Conservation (phyloP, 2,888 invertebrate genomes). For the Tetrapedia diversipes region DNA sequence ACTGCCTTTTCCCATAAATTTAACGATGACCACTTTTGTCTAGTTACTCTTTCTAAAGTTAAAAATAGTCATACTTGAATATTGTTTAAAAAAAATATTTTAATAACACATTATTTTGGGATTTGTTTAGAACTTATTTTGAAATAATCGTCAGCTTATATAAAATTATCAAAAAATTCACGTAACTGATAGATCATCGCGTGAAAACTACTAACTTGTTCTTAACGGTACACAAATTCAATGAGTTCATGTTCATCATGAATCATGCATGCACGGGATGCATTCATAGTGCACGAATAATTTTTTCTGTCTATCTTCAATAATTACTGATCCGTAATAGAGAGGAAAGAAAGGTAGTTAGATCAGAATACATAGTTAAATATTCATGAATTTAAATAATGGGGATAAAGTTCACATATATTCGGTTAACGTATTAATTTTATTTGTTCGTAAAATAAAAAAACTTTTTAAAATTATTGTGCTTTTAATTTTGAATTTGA, state of each 20-base stretch:
- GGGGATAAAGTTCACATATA: too few relatives aligned
- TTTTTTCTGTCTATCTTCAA: constrained; percentile 26
- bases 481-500: too few relatives aligned
- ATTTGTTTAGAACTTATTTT: too few relatives aligned
- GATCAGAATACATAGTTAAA: neutral
- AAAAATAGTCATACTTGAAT: too few relatives aligned
- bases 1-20: neutral
- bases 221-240: constrained; percentile 51
- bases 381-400: neutral
- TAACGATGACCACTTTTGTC: neutral
- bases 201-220: constrained; percentile 10
- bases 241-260: constrained; percentile 34
- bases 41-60: neutral
- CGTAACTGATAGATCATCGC: too few relatives aligned
- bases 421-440: too few relatives aligned
- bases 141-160: too few relatives aligned
- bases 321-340: constrained; percentile 8
- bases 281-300: constrained; percentile 17
- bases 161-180: too few relatives aligned
- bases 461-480: too few relatives aligned
- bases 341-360: neutral
- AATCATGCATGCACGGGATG: constrained; percentile 45
- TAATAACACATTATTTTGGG: too few relatives aligned
- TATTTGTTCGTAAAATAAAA: too few relatives aligned
- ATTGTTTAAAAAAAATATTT: too few relatives aligned